Evolutionary conservation across 2,113 vertebrate genomes (phyloP).

Genomic region (Silurus glanis): DNA sequence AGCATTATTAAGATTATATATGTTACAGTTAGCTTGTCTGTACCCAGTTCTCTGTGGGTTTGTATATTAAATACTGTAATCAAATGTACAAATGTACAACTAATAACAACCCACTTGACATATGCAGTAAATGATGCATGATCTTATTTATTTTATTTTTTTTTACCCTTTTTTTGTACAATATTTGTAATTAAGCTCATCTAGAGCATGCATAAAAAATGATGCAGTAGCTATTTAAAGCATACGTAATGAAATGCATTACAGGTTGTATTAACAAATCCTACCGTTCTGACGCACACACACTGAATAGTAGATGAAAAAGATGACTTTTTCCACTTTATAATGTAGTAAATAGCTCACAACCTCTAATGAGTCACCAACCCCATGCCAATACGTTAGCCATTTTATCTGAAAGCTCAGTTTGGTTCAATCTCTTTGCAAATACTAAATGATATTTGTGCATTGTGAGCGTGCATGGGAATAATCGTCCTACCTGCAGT

Average conservation of each 20-base stretch:
- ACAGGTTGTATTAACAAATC: background rate
- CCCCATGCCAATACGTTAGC: background rate
- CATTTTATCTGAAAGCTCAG: background rate
- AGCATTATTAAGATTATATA: background rate
- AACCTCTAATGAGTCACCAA: background rate
- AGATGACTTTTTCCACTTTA: background rate
- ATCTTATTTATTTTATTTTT: background rate
- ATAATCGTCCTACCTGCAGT: conserved; percentile 7
- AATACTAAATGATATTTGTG: background rate
- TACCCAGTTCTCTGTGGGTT: background rate
- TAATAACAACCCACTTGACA: background rate
- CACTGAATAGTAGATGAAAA: background rate
- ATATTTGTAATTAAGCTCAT: background rate
- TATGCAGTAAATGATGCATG: background rate
- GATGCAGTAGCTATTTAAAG: background rate
- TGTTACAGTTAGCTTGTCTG: background rate
- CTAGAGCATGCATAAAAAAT: background rate
- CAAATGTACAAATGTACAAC: background rate
- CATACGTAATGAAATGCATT: background rate
- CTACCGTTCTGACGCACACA: background rate
- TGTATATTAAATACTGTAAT: background rate
- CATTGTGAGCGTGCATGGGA: background rate
- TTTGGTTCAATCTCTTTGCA: background rate
- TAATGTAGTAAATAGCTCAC: background rate
- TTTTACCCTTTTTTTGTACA: no score